These are phyloP conservation scores for Brachyhypopomus gauderio DNA, from an alignment of 2,113 vertebrate species.

Conservation along the genomic window DNA sequence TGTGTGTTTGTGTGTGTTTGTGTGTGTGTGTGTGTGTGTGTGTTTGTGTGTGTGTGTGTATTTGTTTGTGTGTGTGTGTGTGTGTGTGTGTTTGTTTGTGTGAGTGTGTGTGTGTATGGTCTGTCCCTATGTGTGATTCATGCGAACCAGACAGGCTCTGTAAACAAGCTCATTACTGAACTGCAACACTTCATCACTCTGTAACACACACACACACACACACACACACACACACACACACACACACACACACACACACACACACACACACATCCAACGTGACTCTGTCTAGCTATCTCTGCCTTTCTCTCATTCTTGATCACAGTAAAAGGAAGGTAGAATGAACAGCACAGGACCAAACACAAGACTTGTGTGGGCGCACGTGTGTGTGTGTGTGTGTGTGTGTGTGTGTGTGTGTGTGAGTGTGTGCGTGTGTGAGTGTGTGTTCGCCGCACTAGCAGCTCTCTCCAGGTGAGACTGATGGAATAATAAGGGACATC, in stretches of 20 bases:
- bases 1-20: background rate
- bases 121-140: background rate
- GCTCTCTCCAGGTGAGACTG: slow-evolving; percentile 98
- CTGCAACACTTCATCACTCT: background rate
- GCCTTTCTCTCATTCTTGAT: slow-evolving; percentile 52
- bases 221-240: slow-evolving; percentile 7
- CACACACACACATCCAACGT: background rate
- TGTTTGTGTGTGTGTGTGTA: background rate
- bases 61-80: slow-evolving; percentile 1
- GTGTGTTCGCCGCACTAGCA: slow-evolving; percentile 76
- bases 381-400: background rate
- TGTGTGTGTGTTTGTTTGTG: background rate
- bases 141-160: slow-evolving; percentile 14
- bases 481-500: slow-evolving; percentile 99
- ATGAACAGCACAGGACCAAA: slow-evolving; percentile 66
- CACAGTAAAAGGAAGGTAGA: slow-evolving; percentile 83
- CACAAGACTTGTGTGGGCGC: background rate
- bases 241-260: slow-evolving; percentile 22
- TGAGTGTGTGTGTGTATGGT: background rate
- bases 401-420: slow-evolving; percentile 12
- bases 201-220: background rate
- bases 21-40: background rate
- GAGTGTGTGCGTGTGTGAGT: slow-evolving; percentile 3
- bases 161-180: slow-evolving; percentile 15
- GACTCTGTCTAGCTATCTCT: slow-evolving; percentile 46